Base-by-base conservation (phyloP, 2,888 invertebrate genomes). In the Hemithea aestivaria region DNA sequence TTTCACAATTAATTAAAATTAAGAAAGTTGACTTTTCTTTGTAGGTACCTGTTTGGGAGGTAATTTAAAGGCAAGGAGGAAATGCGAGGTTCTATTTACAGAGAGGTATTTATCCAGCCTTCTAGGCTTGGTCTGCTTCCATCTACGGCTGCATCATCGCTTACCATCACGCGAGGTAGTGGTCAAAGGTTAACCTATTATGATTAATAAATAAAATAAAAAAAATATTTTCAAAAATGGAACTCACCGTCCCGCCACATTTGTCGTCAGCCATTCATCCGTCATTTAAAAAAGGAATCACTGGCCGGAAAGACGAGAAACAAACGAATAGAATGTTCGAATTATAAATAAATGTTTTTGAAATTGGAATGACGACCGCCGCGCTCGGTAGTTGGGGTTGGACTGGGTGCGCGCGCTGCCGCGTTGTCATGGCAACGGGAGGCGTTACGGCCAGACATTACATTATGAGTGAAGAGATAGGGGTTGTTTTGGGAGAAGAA, bases 371-470 rank as follows among this genome's bases (percentile, higher is more conserved):
- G 23, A 69, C 85, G 81, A 64, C 74, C 68, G 58, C 46, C 53
- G 67, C 38, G 51, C 40, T 22, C 56, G 53, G 57, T 39, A 47
- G 72, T 57, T 66, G 56, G 52, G 64, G 56, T 46, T 52, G 45
- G 63, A 84, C 84, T 84, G 80, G 73, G 10, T 83, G 85, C 84
- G 85, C 85, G 84, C 84, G 84, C 82, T 74, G 71, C 46, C 45
- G 9, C 53, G 82, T 84, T 62, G 37, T 63, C 69, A 80, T 81
- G 66, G 66, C 47, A 54, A 83, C 79, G 39, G 48, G 31, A 30
- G 36, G 49, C 44, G 35, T 40, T 42, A 31, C 26, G 35, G 31
- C 30, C 40, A 24, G 41, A 23, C 32, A 33, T 37, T 39, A 25
- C 34, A 36, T 37, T 16, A 26, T 2, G 21, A 20, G 25, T 8